Evolutionary conservation across 2,888 invertebrate species (phyloP), one percentile per base, ranked within the genome.

Genomic region (Xanthorhoe designata): DNA sequence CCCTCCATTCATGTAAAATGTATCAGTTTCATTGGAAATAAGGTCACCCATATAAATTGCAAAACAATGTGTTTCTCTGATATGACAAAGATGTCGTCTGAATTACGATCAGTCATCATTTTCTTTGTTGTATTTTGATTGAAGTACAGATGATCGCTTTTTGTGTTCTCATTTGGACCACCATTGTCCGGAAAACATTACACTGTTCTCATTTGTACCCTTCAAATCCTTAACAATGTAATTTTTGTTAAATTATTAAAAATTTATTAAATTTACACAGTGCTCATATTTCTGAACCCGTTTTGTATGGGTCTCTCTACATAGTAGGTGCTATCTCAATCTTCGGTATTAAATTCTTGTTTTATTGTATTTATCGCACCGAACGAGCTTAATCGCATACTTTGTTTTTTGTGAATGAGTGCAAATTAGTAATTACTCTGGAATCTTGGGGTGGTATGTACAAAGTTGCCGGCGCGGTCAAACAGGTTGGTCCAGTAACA

Each of bases 41-140:
- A 76, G 81, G 80, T 79, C 83, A 77, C 76, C 70, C 73, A 73
- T 76, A 74, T 78, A 75, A 80, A 79, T 80, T 78, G 78, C 81
- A 78, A 82, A 84, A 83, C 81, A 81, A 80, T 82, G 80, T 79
- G 77, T 77, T 75, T 74, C 68, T 73, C 71, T 76, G 73, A 75
- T 80, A 78, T 78, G 74, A 78, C 77, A 76, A 76, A 75, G 72
- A 78, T 73, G 66, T 72, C 76, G 75, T 76, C 77, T 83, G 80
- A 81, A 83, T 82, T 76, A 29, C 76, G 76, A 81, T 78, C 79
- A 84, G 80, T 88, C 88, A 88, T 87, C 89, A 79, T 79, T 89
- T 89, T 82, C 84, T 89, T 90, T 90, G 88, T 91, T 75, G 81
- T 68, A 66, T 61, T 66, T 64, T 68, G 75, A 73, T 82, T 81